phyloP scores from a whole-genome alignment of 1,140 invertebrate genomes.

The Drosophila truncata region DNA sequence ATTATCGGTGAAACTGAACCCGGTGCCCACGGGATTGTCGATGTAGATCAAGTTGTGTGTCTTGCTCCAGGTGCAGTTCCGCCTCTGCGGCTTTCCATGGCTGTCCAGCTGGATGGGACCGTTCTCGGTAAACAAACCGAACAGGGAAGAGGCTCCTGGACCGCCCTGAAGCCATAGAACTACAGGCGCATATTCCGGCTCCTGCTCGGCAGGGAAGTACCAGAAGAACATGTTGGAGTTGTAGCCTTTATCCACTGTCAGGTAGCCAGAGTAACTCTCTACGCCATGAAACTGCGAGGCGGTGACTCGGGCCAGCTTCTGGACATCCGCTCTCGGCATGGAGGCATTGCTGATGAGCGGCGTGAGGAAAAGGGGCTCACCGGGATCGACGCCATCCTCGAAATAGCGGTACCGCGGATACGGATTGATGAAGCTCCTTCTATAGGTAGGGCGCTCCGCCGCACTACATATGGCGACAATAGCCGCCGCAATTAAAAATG shows the following conservation, averaged over 20 bases:
- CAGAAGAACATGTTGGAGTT: conserved; percentile 95
- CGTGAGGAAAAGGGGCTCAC: conserved; percentile 75
- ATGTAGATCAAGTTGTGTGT: conserved; percentile 93
- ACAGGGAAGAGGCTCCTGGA: conserved; percentile 92
- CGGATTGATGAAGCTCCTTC: conserved; percentile 76
- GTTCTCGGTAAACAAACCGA: conserved; percentile 93
- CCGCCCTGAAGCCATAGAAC: conserved; percentile 95
- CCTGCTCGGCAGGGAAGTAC: conserved; percentile 91
- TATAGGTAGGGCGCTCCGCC: conserved; percentile 37
- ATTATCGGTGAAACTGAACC: conserved; percentile 90
- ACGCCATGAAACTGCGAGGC: conserved; percentile 68
- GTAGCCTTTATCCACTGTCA: conserved; percentile 91
- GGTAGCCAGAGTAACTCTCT: conserved; percentile 87
- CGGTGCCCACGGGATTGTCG: conserved; percentile 95
- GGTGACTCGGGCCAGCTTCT: conserved; percentile 55
- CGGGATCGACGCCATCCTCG: conserved; percentile 73
- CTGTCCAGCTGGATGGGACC: conserved; percentile 90
- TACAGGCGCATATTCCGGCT: conserved; percentile 88
- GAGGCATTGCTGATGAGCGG: conserved; percentile 61
- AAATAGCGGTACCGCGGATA: conserved; percentile 71
- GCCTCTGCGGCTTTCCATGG: conserved; percentile 86
- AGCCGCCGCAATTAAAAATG: conserved; percentile 42
- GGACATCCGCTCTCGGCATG: conserved; percentile 50
- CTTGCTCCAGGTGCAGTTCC: conserved; percentile 91
- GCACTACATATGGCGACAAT: conserved; percentile 15